Conservation (phyloP, 2,113 vertebrate genomes). For the Rhagologus leucostigma region DNA sequence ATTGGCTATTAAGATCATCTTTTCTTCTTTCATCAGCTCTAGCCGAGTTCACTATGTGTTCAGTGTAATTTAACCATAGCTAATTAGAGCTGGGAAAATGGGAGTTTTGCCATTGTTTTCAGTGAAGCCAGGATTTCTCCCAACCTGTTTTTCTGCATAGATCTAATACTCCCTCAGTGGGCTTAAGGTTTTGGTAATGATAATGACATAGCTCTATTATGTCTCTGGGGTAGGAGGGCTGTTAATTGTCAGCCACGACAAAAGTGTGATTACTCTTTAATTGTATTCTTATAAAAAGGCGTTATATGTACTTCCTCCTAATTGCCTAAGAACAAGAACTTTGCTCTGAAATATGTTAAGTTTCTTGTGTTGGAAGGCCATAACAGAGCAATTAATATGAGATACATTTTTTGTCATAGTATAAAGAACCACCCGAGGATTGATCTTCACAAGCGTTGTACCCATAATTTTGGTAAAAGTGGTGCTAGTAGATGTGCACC, state of each 20-base stretch:
- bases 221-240: conserved; percentile 12
- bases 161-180: conserved; percentile 41
- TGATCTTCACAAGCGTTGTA: not conserved
- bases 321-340: not conserved
- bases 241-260: conserved; percentile 34
- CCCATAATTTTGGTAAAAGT: not conserved
- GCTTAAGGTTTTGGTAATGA: conserved; percentile 51
- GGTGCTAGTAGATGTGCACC: not conserved
- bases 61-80: conserved; percentile 51
- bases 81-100: conserved; percentile 52
- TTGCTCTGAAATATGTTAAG: not conserved
- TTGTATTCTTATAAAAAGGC: conserved; percentile 29
- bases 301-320: conserved; percentile 21
- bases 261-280: conserved; percentile 56
- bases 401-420: not conserved
- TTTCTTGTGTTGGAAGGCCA: not conserved
- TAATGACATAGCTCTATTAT: conserved; percentile 38
- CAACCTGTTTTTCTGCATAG: conserved; percentile 13
- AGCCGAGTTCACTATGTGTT: not conserved
- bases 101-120: conserved; percentile 42
- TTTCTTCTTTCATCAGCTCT: not conserved
- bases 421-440: not conserved
- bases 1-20: not conserved
- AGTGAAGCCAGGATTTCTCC: conserved; percentile 8
- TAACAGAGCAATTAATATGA: not conserved